These are phyloP conservation scores for Dryomyza anilis DNA, from an alignment of 2,888 invertebrate genomes.

Conservation along the genomic window DNA sequence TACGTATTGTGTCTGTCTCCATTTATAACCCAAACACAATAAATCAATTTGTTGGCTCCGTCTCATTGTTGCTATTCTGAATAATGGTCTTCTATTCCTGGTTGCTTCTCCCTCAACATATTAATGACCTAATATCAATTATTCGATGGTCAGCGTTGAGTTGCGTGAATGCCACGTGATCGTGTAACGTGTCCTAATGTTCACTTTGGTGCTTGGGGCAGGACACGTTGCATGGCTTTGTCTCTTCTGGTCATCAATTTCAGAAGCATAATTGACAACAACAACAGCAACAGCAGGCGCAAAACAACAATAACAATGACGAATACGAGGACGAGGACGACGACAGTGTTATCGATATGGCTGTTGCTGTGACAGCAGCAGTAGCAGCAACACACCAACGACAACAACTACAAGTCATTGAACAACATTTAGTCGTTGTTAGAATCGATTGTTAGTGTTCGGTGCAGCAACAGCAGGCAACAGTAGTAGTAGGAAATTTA, in stretches of 20 bases:
- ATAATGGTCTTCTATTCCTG: background rate
- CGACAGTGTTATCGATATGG: background rate
- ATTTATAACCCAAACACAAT: no score
- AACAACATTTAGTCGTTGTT: no score
- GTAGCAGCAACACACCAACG: background rate
- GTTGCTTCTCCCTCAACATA: background rate
- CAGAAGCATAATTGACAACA: conserved; percentile 13
- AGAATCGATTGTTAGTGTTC: no score
- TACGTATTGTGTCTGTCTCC: no score
- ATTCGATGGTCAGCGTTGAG: background rate
- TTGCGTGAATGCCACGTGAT: conserved; percentile 1
- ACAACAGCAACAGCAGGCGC: background rate
- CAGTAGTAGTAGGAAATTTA: no score
- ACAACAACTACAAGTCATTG: no score
- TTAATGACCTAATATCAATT: conserved; percentile 17
- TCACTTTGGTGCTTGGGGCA: background rate
- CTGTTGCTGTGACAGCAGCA: background rate
- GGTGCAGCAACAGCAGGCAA: no score
- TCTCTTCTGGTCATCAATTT: background rate
- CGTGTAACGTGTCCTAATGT: background rate
- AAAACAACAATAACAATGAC: background rate
- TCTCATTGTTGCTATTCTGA: background rate
- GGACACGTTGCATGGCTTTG: background rate
- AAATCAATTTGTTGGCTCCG: no score
- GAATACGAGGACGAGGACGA: background rate